Evolutionary conservation across 2,888 invertebrate genomes (phyloP).

Genomic region (Nudaria mundana): DNA sequence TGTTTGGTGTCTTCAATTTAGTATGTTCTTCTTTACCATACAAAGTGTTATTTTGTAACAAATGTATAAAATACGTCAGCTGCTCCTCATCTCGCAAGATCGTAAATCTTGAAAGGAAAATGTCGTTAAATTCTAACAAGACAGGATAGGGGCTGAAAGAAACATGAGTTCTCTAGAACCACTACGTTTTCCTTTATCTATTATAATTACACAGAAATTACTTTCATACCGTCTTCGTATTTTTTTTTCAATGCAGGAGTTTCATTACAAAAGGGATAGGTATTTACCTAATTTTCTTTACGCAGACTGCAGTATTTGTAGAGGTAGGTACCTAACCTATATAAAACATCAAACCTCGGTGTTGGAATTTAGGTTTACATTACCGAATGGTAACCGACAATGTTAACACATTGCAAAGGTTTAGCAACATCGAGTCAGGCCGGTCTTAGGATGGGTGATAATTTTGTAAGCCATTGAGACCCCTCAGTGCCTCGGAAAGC

Average conservation of each 20-base stretch:
- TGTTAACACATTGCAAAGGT: no score
- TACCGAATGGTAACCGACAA: no score
- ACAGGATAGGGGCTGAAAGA: constrained; percentile 3
- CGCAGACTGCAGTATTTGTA: no score
- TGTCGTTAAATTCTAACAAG: constrained; percentile 9
- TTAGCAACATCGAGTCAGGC: no score
- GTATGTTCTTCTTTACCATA: not conserved
- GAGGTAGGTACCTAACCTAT: not conserved
- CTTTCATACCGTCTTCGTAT: not conserved
- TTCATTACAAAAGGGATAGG: not conserved
- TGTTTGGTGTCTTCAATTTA: no score
- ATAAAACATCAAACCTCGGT: no score
- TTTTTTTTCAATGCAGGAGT: not conserved
- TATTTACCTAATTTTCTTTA: no score
- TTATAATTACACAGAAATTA: not conserved
- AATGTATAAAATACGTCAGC: constrained; percentile 7
- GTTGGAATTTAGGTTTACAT: no score
- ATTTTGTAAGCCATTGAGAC: no score
- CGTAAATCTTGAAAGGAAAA: constrained; percentile 10
- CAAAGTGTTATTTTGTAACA: constrained; percentile 1
- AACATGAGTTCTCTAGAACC: constrained; percentile 3
- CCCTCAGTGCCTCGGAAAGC: no score
- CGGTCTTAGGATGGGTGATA: no score
- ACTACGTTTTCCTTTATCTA: not conserved
- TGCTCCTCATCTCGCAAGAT: constrained; percentile 7